phyloP scores from a whole-genome alignment of 1,140 invertebrate species.

The Bombus sibiricus region DNA sequence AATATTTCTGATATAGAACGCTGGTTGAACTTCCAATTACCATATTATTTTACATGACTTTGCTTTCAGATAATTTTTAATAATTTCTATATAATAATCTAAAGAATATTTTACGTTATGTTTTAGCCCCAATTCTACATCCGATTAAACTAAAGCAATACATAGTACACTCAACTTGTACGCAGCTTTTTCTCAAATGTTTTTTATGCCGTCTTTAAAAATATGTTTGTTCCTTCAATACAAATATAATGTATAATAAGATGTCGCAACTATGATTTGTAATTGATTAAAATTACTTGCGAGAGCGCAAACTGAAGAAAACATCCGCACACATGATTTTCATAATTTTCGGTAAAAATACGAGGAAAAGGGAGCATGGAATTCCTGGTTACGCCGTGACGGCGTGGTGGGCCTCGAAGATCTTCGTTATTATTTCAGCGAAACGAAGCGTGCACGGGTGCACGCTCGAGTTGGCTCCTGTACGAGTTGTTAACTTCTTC shows the following conservation, averaged over 20 bases:
- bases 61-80: constrained; percentile 30
- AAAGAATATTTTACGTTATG: constrained; percentile 24
- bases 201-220: neutral
- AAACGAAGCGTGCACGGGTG: constrained; percentile 51
- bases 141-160: neutral
- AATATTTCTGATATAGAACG: constrained; percentile 37
- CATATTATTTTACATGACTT: constrained; percentile 52
- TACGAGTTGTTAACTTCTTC: constrained; percentile 53
- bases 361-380: constrained; percentile 43
- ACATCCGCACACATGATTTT: constrained; percentile 9
- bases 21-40: constrained; percentile 24
- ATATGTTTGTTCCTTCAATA: no score
- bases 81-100: constrained; percentile 29
- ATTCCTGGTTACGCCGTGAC: constrained; percentile 50
- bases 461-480: constrained; percentile 54
- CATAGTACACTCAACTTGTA: neutral
- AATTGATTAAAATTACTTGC: neutral
- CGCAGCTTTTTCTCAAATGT: neutral
- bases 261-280: no score
- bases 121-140: neutral
- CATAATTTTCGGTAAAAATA: constrained; percentile 49
- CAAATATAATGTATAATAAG: neutral
- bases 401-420: constrained; percentile 36
- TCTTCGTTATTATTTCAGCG: constrained; percentile 60
- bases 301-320: neutral